Evolutionary conservation across 2,888 invertebrate species (phyloP).

Genomic region (Acleris sparsana): DNA sequence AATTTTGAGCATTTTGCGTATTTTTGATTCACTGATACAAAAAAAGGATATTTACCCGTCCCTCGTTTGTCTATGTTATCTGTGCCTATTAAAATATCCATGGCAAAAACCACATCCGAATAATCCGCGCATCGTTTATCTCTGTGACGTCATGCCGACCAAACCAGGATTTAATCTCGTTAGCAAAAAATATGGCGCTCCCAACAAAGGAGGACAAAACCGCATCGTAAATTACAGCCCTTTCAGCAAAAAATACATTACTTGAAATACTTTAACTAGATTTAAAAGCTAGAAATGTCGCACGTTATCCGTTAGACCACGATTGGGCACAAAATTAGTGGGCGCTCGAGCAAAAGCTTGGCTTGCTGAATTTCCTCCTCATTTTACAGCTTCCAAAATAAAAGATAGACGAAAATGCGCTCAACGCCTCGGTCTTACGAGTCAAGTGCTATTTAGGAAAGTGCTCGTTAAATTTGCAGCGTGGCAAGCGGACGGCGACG

Average conservation of each 20-base stretch:
- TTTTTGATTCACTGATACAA: too few species aligned
- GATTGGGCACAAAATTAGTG: conserved; percentile 77
- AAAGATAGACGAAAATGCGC: conserved; percentile 54
- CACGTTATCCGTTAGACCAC: conserved; percentile 68
- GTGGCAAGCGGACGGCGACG: conserved; percentile 69
- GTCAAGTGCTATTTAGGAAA: conserved; percentile 46
- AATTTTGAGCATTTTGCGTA: too few species aligned
- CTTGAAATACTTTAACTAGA: conserved; percentile 44
- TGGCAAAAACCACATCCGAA: not conserved
- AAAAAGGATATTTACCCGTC: not conserved
- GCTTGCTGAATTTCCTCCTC: conserved; percentile 75
- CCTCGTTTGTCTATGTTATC: not conserved
- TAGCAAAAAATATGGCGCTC: conserved; percentile 17
- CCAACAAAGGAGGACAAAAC: conserved; percentile 17
- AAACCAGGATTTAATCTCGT: conserved; percentile 8
- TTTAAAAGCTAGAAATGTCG: conserved; percentile 57
- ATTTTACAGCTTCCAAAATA: conserved; percentile 42
- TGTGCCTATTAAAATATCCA: not conserved
- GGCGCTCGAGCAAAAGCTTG: conserved; percentile 73
- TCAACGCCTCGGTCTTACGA: conserved; percentile 54
- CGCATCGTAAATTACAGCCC: conserved; percentile 31
- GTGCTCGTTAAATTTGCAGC: conserved; percentile 64
- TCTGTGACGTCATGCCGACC: conserved; percentile 1
- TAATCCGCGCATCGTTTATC: conserved; percentile 10
- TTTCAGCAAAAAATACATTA: conserved; percentile 39